Conservation (phyloP, 2,888 invertebrate species). For the Eristalinus sepulchralis region DNA sequence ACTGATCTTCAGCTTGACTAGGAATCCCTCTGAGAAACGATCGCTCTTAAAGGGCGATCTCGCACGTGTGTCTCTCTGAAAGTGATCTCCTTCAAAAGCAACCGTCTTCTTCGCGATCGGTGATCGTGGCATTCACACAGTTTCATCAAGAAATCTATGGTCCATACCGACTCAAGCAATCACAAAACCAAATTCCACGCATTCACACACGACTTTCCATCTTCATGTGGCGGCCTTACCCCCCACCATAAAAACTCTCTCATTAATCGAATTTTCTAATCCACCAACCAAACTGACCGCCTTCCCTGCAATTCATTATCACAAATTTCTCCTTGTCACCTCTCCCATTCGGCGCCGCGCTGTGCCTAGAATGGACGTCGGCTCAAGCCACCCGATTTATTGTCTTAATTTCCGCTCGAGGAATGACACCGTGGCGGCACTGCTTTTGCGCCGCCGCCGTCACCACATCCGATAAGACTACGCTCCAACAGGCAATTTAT, state of each 20-base stretch:
- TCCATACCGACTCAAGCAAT: too few species aligned
- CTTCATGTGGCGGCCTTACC: background rate
- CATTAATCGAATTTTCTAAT: background rate
- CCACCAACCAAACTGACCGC: background rate
- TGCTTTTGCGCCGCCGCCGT: conserved; percentile 29
- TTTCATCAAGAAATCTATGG: too few species aligned
- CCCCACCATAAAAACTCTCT: background rate
- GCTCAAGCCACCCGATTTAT: conserved; percentile 46
- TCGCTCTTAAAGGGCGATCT: too few species aligned
- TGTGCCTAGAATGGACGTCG: background rate
- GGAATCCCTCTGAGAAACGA: too few species aligned
- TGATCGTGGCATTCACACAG: too few species aligned
- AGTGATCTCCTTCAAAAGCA: too few species aligned
- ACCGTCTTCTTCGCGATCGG: too few species aligned
- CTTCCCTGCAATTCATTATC: conserved; percentile 43
- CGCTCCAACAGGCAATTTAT: conserved; percentile 63
- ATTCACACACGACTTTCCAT: background rate
- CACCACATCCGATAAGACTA: conserved; percentile 57
- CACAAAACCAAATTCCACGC: background rate
- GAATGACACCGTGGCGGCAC: conserved; percentile 51
- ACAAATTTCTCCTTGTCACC: conserved; percentile 6
- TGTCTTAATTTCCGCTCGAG: conserved; percentile 65
- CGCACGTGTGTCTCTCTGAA: too few species aligned
- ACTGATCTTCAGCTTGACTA: too few species aligned
- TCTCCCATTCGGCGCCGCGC: background rate